Percentiles rank a stretch among this genome's conserved stretches.
Evolutionary conservation across 2,888 invertebrate species (phyloP).

Genomic region (Therioaphis trifolii): DNA sequence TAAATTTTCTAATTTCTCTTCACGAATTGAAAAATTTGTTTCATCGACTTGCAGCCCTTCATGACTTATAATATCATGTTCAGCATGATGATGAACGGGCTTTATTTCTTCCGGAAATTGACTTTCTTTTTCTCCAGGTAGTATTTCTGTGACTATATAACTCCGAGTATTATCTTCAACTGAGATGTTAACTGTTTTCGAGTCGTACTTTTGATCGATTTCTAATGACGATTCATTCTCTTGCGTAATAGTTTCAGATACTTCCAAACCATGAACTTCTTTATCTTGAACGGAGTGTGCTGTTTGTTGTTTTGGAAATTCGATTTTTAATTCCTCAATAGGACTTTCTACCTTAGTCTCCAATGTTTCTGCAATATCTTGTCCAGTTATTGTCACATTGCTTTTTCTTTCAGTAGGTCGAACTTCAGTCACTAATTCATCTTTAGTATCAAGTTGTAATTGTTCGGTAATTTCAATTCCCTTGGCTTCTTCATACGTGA

Average conservation of each 20-base stretch:
- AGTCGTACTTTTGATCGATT: not conserved
- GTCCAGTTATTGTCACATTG: constrained; percentile 64
- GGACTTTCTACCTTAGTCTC: constrained; percentile 64
- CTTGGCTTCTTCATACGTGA: constrained; percentile 68
- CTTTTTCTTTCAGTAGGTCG: constrained; percentile 64
- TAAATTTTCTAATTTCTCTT: constrained; percentile 4
- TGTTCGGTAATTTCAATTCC: constrained; percentile 68
- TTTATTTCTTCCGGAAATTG: constrained; percentile 4
- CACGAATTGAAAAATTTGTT: constrained; percentile 40
- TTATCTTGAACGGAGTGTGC: constrained; percentile 6
- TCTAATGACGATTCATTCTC: constrained; percentile 68
- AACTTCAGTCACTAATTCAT: constrained; percentile 44
- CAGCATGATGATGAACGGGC: constrained; percentile 14
- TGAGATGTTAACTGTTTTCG: not conserved
- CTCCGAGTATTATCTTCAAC: constrained; percentile 21
- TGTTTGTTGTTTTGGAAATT: constrained; percentile 28
- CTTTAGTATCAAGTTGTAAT: constrained; percentile 55
- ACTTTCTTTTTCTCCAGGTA: constrained; percentile 39
- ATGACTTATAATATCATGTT: constrained; percentile 37
- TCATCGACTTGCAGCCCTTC: constrained; percentile 45
- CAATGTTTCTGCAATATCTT: constrained; percentile 65
- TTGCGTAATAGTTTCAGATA: constrained; percentile 69
- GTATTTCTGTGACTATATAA: constrained; percentile 49
- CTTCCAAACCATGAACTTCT: constrained; percentile 68
- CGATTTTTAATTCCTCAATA: constrained; percentile 65